Percentiles rank a stretch among this genome's conserved stretches.
Conservation (phyloP, 1,140 invertebrate genomes). For the Caenorhabditis brenneri region DNA sequence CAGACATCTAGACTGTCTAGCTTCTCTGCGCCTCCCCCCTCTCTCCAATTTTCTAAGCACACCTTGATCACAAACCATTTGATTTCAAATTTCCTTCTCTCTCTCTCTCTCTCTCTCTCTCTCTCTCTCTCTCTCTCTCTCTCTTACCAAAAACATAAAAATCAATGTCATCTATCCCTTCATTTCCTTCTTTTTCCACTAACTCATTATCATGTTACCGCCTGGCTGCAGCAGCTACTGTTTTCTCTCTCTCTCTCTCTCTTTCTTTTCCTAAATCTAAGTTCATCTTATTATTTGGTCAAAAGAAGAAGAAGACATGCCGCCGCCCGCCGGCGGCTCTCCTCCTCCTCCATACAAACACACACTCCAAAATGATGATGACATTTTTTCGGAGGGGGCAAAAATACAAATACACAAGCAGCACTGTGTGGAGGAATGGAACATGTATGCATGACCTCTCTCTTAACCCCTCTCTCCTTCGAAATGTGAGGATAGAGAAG, state of each 20-base stretch:
- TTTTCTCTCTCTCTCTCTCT: too few species aligned
- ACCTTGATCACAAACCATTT: neutral
- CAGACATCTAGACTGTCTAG: too few species aligned
- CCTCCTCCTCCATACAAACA: neutral
- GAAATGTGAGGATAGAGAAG: too few species aligned
- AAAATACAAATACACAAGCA: neutral
- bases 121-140: neutral
- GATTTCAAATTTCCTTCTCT: neutral
- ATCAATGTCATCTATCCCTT: neutral
- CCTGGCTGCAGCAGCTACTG: constrained; percentile 33
- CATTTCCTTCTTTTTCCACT: neutral
- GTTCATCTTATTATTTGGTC: constrained; percentile 18
- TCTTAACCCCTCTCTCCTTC: too few species aligned
- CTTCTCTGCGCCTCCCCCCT: too few species aligned
- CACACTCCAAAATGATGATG: neutral
- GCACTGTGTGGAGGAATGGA: neutral
- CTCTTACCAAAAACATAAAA: neutral
- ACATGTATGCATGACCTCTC: neutral
- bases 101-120: neutral
- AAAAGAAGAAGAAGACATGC: constrained; percentile 24
- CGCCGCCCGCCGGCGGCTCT: neutral
- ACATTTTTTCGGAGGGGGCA: constrained; percentile 36
- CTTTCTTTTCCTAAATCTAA: too few species aligned
- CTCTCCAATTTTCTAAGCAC: too few species aligned
- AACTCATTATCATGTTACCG: constrained; percentile 43